phyloP scores from a whole-genome alignment of 2,888 invertebrate genomes.

The Arctia plantaginis region DNA sequence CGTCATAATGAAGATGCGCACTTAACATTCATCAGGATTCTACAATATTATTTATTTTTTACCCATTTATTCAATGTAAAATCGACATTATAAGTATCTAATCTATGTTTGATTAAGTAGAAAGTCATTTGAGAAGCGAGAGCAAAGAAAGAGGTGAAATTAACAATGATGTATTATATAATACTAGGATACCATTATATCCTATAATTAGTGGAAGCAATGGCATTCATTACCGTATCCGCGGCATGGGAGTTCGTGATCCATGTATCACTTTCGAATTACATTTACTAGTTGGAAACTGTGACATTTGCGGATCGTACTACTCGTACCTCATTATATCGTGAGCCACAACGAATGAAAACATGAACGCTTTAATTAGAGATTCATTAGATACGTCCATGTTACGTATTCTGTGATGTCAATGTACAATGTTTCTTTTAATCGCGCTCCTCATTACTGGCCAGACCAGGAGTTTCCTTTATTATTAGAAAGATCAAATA shows the following conservation, averaged over 20 bases:
- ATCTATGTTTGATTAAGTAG: slow-evolving; percentile 64
- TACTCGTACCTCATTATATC: slow-evolving; percentile 60
- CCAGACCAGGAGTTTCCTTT: not conserved
- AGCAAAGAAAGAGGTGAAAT: slow-evolving; percentile 64
- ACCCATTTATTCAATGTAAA: slow-evolving; percentile 69
- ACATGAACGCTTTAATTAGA: slow-evolving; percentile 53
- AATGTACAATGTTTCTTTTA: slow-evolving; percentile 4
- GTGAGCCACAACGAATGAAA: slow-evolving; percentile 55
- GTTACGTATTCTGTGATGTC: slow-evolving; percentile 34
- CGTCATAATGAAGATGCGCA: slow-evolving; percentile 80
- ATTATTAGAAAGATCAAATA: not conserved
- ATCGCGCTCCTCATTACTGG: not conserved
- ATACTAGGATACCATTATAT: slow-evolving; percentile 63
- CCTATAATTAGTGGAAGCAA: slow-evolving; percentile 69
- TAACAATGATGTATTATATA: slow-evolving; percentile 65
- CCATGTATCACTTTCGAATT: slow-evolving; percentile 73
- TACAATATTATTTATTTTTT: slow-evolving; percentile 76
- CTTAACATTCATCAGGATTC: slow-evolving; percentile 80
- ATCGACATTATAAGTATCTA: slow-evolving; percentile 69
- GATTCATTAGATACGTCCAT: slow-evolving; percentile 51
- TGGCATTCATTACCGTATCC: slow-evolving; percentile 70
- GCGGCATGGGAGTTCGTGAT: slow-evolving; percentile 70
- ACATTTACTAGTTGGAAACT: slow-evolving; percentile 71
- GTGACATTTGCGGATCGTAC: slow-evolving; percentile 66
- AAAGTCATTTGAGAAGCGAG: slow-evolving; percentile 57